Conservation (phyloP, 37 sponge, comb jelly and placozoan species). For the Beroe ovata region DNA sequence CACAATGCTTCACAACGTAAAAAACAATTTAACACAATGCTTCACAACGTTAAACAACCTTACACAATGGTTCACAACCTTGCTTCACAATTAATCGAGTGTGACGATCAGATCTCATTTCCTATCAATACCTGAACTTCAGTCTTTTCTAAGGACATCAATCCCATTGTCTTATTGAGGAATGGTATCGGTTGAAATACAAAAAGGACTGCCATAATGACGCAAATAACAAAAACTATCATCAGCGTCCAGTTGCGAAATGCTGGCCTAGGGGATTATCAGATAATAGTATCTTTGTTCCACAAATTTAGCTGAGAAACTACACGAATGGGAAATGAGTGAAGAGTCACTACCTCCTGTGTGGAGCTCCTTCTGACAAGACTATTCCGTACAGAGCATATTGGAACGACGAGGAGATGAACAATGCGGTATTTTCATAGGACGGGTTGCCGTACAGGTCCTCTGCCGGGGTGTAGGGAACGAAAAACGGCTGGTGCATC, state of each 20-base stretch:
- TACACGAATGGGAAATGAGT: too few relatives aligned
- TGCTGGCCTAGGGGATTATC: slow-evolving; percentile 54
- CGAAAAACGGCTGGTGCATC: slow-evolving; percentile 62
- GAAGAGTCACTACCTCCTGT: slow-evolving; percentile 24
- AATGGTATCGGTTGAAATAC: slow-evolving; percentile 49
- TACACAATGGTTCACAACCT: too few relatives aligned
- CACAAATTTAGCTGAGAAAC: too few relatives aligned
- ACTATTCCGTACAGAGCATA: slow-evolving; percentile 68
- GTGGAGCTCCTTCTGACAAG: background rate
- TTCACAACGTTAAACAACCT: too few relatives aligned
- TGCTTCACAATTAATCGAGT: too few relatives aligned
- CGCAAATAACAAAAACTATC: slow-evolving; percentile 25
- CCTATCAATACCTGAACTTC: slow-evolving; percentile 26
- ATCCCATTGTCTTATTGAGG: background rate
- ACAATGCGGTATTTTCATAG: slow-evolving; percentile 80
- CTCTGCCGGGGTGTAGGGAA: slow-evolving; percentile 69
- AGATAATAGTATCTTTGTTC: too few relatives aligned
- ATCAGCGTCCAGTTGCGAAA: slow-evolving; percentile 31
- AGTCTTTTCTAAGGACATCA: background rate
- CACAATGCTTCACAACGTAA: too few relatives aligned
- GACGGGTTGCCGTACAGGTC: slow-evolving; percentile 70
- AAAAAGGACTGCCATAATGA: slow-evolving; percentile 17
- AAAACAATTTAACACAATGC: too few relatives aligned
- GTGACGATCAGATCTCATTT: too few relatives aligned
- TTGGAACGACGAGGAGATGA: slow-evolving; percentile 75